phyloP scores from a whole-genome alignment of 2,113 vertebrate genomes.

The Chaenocephalus aceratus region DNA sequence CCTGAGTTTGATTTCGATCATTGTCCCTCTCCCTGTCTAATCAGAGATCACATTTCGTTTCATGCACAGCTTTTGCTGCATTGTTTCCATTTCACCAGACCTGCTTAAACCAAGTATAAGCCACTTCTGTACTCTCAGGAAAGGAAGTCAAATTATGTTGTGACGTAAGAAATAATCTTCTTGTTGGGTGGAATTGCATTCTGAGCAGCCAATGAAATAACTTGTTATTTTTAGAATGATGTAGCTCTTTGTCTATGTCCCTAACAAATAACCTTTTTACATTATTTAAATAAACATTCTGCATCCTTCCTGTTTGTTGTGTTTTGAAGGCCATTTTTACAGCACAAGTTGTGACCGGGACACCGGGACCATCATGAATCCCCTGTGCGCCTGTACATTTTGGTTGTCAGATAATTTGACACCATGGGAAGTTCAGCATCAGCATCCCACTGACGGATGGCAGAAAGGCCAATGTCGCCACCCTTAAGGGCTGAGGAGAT shows the following conservation, averaged over 20 bases:
- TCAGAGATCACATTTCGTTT: slow-evolving; percentile 49
- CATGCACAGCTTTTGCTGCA: slow-evolving; percentile 25
- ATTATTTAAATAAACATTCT: no score
- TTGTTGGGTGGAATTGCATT: slow-evolving; percentile 51
- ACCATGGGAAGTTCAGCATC: slow-evolving; percentile 32
- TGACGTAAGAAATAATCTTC: slow-evolving; percentile 77
- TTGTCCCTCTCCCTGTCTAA: slow-evolving; percentile 21
- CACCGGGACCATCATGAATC: background rate
- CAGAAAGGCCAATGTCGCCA: slow-evolving; percentile 23
- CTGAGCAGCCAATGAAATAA: slow-evolving; percentile 40
- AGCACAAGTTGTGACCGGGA: background rate
- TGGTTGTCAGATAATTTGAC: slow-evolving; percentile 10
- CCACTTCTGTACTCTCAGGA: slow-evolving; percentile 74
- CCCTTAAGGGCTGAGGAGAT: slow-evolving; percentile 40
- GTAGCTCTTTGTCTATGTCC: slow-evolving; percentile 6
- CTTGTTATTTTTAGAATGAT: slow-evolving; percentile 43
- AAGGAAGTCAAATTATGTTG: slow-evolving; percentile 66
- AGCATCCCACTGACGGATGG: slow-evolving; percentile 9
- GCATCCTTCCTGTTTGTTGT: no score
- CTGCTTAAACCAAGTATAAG: slow-evolving; percentile 69
- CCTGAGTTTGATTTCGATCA: slow-evolving; percentile 19
- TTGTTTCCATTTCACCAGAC: slow-evolving; percentile 52
- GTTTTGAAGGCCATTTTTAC: no score
- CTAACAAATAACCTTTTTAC: no score
- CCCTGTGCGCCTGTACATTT: background rate